These are phyloP conservation scores for Diorhabda elongata DNA, from an alignment of 1,140 invertebrate species.

Conservation along the genomic window DNA sequence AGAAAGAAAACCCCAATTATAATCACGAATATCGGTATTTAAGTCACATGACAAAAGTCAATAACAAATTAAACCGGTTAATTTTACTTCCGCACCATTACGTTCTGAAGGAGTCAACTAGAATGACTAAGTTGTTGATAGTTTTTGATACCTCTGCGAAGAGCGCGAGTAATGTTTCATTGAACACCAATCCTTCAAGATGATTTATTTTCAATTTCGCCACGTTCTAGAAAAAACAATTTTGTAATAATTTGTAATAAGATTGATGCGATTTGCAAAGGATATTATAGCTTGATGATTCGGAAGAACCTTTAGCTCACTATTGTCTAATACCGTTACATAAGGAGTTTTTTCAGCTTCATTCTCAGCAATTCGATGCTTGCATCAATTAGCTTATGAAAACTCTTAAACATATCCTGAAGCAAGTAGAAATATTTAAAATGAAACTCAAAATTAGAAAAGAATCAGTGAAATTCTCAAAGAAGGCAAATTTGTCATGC, in stretches of 20 bases:
- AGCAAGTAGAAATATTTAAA: constrained; percentile 30
- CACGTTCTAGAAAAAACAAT: constrained; percentile 43
- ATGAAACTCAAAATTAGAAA: background rate
- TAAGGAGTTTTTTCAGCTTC: constrained; percentile 42
- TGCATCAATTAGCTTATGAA: constrained; percentile 38
- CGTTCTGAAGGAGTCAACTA: too few relatives aligned
- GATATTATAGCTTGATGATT: constrained; percentile 32
- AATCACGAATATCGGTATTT: too few relatives aligned
- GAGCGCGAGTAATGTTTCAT: too few relatives aligned
- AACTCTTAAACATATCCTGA: constrained; percentile 28
- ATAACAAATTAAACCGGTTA: too few relatives aligned
- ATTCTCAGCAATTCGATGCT: constrained; percentile 37
- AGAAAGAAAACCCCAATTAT: too few relatives aligned
- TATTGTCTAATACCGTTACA: constrained; percentile 29
- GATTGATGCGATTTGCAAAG: constrained; percentile 35
- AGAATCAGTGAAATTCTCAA: too few relatives aligned
- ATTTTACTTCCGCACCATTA: too few relatives aligned
- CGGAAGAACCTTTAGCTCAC: constrained; percentile 1
- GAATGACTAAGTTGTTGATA: too few relatives aligned
- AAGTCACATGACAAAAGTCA: too few relatives aligned
- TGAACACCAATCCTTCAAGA: too few relatives aligned
- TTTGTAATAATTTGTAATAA: constrained; percentile 39
- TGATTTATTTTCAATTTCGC: constrained; percentile 16
- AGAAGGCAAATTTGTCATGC: too few relatives aligned
- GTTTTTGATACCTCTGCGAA: too few relatives aligned